These are phyloP conservation scores for Trissonchulus sp. DNA, from an alignment of 2,888 invertebrate species.

Conservation along the genomic window DNA sequence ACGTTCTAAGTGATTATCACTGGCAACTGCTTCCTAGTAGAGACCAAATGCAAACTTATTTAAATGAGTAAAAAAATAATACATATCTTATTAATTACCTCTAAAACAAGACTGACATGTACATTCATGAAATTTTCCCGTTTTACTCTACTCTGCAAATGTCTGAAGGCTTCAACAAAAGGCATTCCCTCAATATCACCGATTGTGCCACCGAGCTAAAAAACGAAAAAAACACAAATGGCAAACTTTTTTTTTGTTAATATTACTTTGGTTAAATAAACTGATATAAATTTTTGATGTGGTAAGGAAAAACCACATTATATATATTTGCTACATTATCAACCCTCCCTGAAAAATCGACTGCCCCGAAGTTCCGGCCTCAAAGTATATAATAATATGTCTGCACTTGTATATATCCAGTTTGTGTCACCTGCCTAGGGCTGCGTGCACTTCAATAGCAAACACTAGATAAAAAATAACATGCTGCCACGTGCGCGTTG, in stretches of 20 bases:
- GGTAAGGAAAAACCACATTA: neutral
- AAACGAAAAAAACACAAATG: conserved; percentile 57
- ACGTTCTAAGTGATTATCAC: too few species aligned
- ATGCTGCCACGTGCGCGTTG: too few species aligned
- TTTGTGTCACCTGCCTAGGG: neutral
- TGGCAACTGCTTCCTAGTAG: too few species aligned
- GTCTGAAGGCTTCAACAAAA: conserved; percentile 94
- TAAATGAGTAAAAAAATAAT: too few species aligned
- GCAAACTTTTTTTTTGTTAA: too few species aligned
- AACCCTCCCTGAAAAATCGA: too few species aligned
- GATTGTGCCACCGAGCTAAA: conserved; percentile 93
- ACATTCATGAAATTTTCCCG: conserved; percentile 90
- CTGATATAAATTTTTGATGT: too few species aligned
- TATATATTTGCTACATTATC: neutral
- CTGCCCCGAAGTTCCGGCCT: too few species aligned
- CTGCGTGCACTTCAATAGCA: too few species aligned
- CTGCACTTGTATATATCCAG: neutral
- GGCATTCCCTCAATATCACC: conserved; percentile 99
- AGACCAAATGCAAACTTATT: too few species aligned
- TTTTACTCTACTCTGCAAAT: conserved; percentile 80
- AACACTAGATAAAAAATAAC: too few species aligned
- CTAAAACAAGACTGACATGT: conserved; percentile 88
- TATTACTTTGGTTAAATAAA: too few species aligned
- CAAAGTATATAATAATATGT: neutral
- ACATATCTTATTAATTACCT: conserved; percentile 29